These are phyloP conservation scores for Orientallactaga sibirica DNA, from an alignment of 2,797 vertebrate genomes.

Conservation along the genomic window DNA sequence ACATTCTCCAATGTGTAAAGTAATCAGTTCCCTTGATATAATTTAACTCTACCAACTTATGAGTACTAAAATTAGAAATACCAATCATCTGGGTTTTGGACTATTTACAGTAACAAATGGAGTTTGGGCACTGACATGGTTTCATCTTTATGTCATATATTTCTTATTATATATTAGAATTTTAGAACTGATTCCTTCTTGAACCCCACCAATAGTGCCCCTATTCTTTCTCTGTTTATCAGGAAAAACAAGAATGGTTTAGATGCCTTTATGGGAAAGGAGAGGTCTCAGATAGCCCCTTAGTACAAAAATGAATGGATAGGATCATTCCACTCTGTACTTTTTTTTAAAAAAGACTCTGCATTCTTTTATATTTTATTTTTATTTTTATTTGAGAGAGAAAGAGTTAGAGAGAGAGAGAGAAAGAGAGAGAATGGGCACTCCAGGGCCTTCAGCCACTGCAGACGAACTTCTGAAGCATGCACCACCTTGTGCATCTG, in stretches of 20 bases:
- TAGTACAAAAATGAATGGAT: neutral
- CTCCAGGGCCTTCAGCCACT: too few relatives aligned
- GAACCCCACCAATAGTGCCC: neutral
- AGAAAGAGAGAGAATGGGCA: too few relatives aligned
- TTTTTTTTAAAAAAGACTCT: neutral
- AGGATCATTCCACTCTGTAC: neutral
- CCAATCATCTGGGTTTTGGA: neutral
- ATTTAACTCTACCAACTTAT: neutral
- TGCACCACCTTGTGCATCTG: too few relatives aligned
- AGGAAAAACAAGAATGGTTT: slow-evolving; percentile 29
- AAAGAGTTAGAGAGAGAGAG: too few relatives aligned
- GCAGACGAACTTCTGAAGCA: too few relatives aligned
- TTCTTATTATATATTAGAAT: neutral
- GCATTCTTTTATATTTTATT: too few relatives aligned
- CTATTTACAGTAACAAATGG: neutral
- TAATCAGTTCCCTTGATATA: slow-evolving; percentile 13
- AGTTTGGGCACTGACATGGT: neutral
- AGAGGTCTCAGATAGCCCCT: neutral
- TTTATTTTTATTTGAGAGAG: too few relatives aligned
- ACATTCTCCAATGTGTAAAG: neutral
- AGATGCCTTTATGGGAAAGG: neutral
- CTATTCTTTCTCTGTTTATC: slow-evolving; percentile 8
- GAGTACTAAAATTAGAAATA: neutral
- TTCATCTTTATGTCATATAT: slow-evolving; percentile 41
- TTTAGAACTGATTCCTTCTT: neutral